Conservation (phyloP, 2,113 vertebrate genomes). For the Ifrita kowaldi region DNA sequence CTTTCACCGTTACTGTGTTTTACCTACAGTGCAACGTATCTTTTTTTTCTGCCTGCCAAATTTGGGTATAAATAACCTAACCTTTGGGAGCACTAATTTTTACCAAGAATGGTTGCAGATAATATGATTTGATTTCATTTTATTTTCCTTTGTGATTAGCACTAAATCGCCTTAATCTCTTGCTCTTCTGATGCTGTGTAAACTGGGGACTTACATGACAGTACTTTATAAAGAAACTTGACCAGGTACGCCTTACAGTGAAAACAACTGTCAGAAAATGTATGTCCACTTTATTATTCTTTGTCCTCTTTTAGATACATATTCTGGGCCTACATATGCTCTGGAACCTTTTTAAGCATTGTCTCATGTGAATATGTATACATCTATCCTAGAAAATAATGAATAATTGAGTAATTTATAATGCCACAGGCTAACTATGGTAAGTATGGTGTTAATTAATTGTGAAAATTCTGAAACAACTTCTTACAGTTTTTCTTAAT, state of each 20-base stretch:
- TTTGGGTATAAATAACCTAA: accelerated
- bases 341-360: accelerated
- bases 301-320: accelerated
- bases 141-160: accelerated
- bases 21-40: accelerated
- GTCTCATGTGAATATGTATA: accelerated
- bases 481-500: accelerated
- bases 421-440: accelerated
- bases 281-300: neutral
- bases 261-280: neutral
- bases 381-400: accelerated
- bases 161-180: neutral
- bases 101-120: accelerated
- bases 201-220: too few relatives aligned
- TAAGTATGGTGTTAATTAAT: accelerated
- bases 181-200: too few relatives aligned
- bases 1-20: accelerated
- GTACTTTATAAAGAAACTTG: too few relatives aligned
- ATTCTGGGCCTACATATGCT: accelerated
- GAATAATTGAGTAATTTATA: accelerated
- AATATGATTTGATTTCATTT: accelerated
- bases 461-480: accelerated
- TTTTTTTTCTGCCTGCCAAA: accelerated
- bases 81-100: accelerated
- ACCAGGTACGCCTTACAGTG: accelerated